A percentile compares a stretch with the other conserved stretches of the same genome.
Conservation (phyloP, 2,797 vertebrate species). For the Serranus cabrilla region DNA sequence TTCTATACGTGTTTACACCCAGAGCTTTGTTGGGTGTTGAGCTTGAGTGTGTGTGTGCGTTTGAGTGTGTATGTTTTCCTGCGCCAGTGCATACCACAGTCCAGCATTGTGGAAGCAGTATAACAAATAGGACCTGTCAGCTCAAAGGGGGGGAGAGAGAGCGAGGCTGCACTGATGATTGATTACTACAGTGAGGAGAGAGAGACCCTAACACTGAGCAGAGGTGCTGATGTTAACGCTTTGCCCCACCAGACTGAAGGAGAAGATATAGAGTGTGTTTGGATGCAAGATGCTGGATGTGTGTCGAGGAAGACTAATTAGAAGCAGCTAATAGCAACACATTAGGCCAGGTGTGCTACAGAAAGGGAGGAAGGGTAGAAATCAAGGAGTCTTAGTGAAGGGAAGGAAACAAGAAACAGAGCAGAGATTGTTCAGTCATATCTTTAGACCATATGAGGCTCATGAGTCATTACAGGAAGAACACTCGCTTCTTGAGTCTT, state of each 20-base stretch:
- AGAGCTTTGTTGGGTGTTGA: background rate
- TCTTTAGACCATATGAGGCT: background rate
- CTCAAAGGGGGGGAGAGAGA: conserved; percentile 47
- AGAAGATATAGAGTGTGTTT: conserved; percentile 12
- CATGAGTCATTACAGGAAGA: background rate
- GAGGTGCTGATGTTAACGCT: conserved; percentile 86
- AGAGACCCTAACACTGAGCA: conserved; percentile 78
- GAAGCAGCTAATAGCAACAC: conserved; percentile 3
- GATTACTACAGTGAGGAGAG: conserved; percentile 73
- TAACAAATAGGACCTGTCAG: conserved; percentile 80
- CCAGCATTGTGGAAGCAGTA: conserved; percentile 58
- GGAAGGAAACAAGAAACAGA: background rate
- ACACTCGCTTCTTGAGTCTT: background rate
- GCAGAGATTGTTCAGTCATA: background rate
- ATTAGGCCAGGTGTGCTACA: background rate
- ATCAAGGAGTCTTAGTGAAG: background rate
- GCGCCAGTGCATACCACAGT: conserved; percentile 49
- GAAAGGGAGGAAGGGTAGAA: background rate
- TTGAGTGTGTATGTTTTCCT: conserved; percentile 29
- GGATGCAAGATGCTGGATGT: conserved; percentile 22
- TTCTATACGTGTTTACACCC: background rate
- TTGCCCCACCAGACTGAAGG: conserved; percentile 60
- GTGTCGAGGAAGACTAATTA: conserved; percentile 23
- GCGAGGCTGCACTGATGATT: conserved; percentile 77
- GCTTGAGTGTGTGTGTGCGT: conserved; percentile 12